Evolutionary conservation across 2,888 invertebrate species (phyloP).

Genomic region (Tinea pellionella): DNA sequence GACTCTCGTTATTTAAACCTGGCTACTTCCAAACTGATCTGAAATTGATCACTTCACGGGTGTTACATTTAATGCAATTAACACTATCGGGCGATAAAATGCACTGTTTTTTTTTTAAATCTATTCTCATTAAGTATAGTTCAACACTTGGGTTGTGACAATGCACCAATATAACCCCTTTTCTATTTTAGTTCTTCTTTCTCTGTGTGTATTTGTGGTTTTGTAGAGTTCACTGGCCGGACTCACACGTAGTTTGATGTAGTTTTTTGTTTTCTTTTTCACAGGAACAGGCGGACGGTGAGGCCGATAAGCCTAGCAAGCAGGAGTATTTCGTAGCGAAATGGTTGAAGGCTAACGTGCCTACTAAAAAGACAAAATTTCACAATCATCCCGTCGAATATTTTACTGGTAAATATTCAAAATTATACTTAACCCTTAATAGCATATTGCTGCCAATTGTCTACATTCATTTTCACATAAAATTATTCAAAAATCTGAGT

Average conservation of each 20-base stretch:
- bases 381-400: slow-evolving; percentile 97
- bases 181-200: background rate
- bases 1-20: too few relatives aligned
- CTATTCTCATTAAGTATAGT: too few relatives aligned
- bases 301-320: slow-evolving; percentile 82
- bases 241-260: background rate
- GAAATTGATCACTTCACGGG: too few relatives aligned
- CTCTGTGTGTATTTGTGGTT: background rate
- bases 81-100: too few relatives aligned
- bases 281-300: slow-evolving; percentile 19
- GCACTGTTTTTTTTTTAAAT: too few relatives aligned
- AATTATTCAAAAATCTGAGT: too few relatives aligned
- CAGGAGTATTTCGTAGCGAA: slow-evolving; percentile 94
- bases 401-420: slow-evolving; percentile 79
- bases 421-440: background rate
- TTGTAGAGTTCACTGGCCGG: background rate
- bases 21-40: too few relatives aligned
- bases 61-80: too few relatives aligned
- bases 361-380: slow-evolving; percentile 95
- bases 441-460: too few relatives aligned
- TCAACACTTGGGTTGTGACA: too few relatives aligned
- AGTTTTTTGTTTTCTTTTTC: background rate
- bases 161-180: background rate
- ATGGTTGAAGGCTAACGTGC: slow-evolving; percentile 93
- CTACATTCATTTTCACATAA: too few relatives aligned